Base-by-base conservation (phyloP, 2,113 vertebrate species). In the Myotis davidii region DNA sequence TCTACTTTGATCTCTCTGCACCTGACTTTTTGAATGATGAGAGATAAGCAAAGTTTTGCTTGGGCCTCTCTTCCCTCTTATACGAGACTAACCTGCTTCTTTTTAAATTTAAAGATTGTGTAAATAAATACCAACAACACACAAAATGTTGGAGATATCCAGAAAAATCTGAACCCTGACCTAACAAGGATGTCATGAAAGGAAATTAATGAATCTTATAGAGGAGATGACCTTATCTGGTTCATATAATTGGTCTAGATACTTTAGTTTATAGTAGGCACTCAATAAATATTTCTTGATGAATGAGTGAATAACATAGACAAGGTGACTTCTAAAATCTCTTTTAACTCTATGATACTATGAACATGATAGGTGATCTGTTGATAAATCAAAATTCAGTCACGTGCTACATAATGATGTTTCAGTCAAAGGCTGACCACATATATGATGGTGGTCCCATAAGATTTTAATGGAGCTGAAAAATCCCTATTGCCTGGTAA, bases 271-370 rank as follows among this genome's bases (percentile, higher is more conserved):
- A 48, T 67, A 73, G 34, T 18, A 77, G 52, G 5, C 32, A 73
- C 23, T 96, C 64, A 90, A 37, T 77, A 70, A 96, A 76, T 45
- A 76, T 65, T 89, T 72, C 14, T 37, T 76, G 73, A 77, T 45
- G 37, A 83, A 95, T 89, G 59, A 45, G 61, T 72, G 27, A 96
- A 37, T 32, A 9, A 83, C 6, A 21, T 52, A 50, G 37, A 32
- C 13, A 27, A 74, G 34, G 20, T 72, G 45, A 81, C 45, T 90
- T 83, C 3, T 93, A 76, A 91, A 77, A 84, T 69, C 0, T 0
- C 48, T 79, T 89, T 34, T 70, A 85, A 77, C 10, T 83, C 48
- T 37, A 69, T 86, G 23, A 88, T 72, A 72, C 20, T 20, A 25
- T 72, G 70, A 64, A 86, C 74, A 17, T n/a, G 0, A 48, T 61